Base-by-base conservation (phyloP, 2,113 vertebrate genomes). In the Marmota flaviventris region DNA sequence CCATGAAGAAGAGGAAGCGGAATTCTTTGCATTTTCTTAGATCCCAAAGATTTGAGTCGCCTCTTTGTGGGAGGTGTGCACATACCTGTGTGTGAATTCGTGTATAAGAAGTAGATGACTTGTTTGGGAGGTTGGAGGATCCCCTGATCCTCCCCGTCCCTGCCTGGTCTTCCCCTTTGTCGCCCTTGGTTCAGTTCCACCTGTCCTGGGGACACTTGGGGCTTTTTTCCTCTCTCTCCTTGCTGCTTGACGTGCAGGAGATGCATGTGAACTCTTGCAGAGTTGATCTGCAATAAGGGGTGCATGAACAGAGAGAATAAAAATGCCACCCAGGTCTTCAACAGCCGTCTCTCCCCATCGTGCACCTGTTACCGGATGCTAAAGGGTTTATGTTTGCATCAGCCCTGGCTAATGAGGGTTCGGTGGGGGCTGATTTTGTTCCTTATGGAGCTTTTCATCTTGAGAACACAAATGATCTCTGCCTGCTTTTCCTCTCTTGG, bases 311-410 rank as follows among this genome's bases (percentile, higher is more conserved):
- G 27, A 48, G 81, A 18, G 10, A 58, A 8, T 20, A 24, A 70
- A 48, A 13, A 24, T 2, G 25, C n/a, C 0, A 3, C 39, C 56
- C 51, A 0, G 2, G 1, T 34, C 42, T 51, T 18, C 73, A 2
- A 0, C 4, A 2, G 45, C 16, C 4, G 1, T 13, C 8, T 56
- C 34, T 56, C 17, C 1, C 8, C 20, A 25, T 32, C 4, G 6
- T 1, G 24, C 20, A 13, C 20, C 51, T 0, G 12, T 39, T 22
- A 0, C 58, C 34, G 29, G 8, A 14, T 0, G 2, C 37, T 63
- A 0, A 53, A 20, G 24, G 34, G 32, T n/a, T 53, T 14, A 5
- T 20, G 69, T 3, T 51, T 42, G 39, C 14, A 1, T 20, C 3
- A 39, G 65, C 2, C 22, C 34, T 5, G 42, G 67, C 72, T 25